phyloP scores from a whole-genome alignment of 1,140 invertebrate species.

The Danaus melanippus region DNA sequence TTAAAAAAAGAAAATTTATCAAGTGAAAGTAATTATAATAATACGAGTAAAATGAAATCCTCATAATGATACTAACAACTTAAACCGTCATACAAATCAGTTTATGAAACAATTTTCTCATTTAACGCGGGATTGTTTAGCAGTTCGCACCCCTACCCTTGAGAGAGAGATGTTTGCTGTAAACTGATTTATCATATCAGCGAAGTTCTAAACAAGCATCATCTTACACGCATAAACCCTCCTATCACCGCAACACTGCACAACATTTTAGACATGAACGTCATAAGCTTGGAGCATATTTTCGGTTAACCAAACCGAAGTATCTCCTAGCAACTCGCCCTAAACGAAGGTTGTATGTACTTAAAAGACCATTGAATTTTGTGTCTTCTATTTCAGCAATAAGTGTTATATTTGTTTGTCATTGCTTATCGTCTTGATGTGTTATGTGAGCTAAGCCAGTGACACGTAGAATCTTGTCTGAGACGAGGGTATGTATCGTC shows the following conservation, averaged over 20 bases:
- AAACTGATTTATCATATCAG: constrained; percentile 71
- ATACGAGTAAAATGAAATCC: too few relatives aligned
- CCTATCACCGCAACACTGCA: constrained; percentile 43
- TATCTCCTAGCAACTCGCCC: constrained; percentile 27
- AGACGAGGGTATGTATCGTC: constrained; percentile 63
- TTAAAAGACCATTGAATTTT: constrained; percentile 15
- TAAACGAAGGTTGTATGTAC: constrained; percentile 25
- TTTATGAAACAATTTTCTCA: constrained; percentile 45
- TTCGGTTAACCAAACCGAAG: constrained; percentile 40
- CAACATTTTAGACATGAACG: constrained; percentile 52
- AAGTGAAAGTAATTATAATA: too few relatives aligned
- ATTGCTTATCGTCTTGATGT: constrained; percentile 11
- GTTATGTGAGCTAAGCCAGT: constrained; percentile 9
- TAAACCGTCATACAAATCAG: constrained; percentile 18
- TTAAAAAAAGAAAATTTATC: too few relatives aligned
- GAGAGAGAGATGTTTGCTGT: constrained; percentile 54
- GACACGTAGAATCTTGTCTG: constrained; percentile 45
- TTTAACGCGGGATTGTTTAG: constrained; percentile 52
- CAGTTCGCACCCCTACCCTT: constrained; percentile 51
- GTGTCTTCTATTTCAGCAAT: constrained; percentile 21
- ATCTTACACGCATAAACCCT: constrained; percentile 68
- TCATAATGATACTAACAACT: constrained; percentile 15
- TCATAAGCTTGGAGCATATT: constrained; percentile 44
- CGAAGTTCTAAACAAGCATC: constrained; percentile 67
- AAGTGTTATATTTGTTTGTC: constrained; percentile 26